Evolutionary conservation across 2,797 vertebrate species (phyloP).

Genomic region (Gambusia yucatana): DNA sequence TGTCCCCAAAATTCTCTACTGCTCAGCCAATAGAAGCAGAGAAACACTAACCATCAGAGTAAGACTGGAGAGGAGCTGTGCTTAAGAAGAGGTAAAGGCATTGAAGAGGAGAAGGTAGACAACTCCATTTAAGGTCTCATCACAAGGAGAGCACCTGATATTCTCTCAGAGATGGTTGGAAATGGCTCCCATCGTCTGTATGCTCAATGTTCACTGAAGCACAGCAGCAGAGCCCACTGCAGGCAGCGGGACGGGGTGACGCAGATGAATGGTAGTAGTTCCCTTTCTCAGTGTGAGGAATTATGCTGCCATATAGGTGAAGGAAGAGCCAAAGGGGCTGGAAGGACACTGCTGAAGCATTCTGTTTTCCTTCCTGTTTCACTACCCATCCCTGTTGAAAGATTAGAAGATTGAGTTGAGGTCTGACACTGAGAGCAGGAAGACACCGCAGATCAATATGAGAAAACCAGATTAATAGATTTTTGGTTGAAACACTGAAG

Average conservation of each 20-base stretch:
- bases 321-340: constrained; percentile 19
- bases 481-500: constrained; percentile 60
- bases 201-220: constrained; percentile 43
- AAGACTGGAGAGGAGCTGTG: constrained; percentile 36
- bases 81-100: constrained; percentile 33
- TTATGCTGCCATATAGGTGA: constrained; percentile 19
- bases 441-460: constrained; percentile 65
- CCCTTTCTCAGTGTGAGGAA: constrained; percentile 22
- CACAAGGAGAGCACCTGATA: constrained; percentile 43
- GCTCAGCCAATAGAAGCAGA: background rate
- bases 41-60: constrained; percentile 21
- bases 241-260: constrained; percentile 18
- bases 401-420: constrained; percentile 14
- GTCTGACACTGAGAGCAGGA: background rate
- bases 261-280: constrained; percentile 28
- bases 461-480: constrained; percentile 70
- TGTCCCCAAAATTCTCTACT: constrained; percentile 12
- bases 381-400: constrained; percentile 35
- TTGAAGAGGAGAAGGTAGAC: constrained; percentile 17
- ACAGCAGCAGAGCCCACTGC: constrained; percentile 11
- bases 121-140: constrained; percentile 58
- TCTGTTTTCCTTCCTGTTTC: constrained; percentile 24
- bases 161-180: constrained; percentile 38
- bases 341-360: constrained; percentile 8
- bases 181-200: constrained; percentile 39